Evolutionary conservation across 1,140 invertebrate species (phyloP), one percentile per base, ranked within the genome.

Genomic region (Mactra quadrangularis): DNA sequence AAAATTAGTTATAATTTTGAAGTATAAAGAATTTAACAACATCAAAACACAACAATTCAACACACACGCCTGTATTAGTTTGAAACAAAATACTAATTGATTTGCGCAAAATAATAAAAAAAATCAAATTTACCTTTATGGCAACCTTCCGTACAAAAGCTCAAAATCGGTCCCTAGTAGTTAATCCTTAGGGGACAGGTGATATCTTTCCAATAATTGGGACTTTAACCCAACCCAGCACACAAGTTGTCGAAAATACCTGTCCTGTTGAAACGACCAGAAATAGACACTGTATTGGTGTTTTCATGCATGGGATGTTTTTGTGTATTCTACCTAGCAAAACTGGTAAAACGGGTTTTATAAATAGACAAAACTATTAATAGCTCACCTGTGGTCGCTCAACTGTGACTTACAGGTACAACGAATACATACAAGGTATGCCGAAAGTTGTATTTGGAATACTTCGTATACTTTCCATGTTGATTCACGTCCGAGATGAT

Each of bases 331-430:
- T 64, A 50, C 47, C 75, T 78, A 52, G 75, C 75, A 78, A 78
- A 78, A 78, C 75, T 68, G 60, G 75, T 78, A 59, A 33, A 62
- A 78, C 75, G 33, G 41, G 59, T 78, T 66, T 68, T 78, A 78
- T 55, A 60, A 50, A 62, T 66, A 78, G 75, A 78, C 13, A 52
- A 11, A 53, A 3, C 75, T 78, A 75, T 60, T 45, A 60, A 45
- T 75, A 75, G 2, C 72, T 25, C 25, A 75, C 72, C 53, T 59
- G 72, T 59, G 29, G 6, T 59, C 55, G 38, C 3, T 60, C 72
- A 75, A 27, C 50, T 75, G 72, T 75, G 57, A 59, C 52, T 19
- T 38, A 15, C 6, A 57, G 31, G 53, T 47, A 71, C 68, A 45
- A 41, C 6, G 6, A 7, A 41, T 41, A 41, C 6, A 7, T 41